Evolutionary conservation across 1,140 invertebrate genomes (phyloP), one percentile per base, ranked within the genome.

Genomic region (Oreohelix idahoensis): DNA sequence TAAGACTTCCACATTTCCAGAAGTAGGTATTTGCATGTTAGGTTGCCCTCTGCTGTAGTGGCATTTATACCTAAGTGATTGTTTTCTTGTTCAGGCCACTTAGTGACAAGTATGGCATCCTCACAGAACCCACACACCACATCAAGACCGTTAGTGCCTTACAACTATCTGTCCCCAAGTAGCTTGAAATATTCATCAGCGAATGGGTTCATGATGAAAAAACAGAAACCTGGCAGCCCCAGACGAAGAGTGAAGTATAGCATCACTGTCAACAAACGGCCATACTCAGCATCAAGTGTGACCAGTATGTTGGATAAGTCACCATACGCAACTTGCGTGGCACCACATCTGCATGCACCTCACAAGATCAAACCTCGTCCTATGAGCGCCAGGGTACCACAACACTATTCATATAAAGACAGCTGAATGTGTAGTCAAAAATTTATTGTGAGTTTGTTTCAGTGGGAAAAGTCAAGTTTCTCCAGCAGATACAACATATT

Each of bases 281-380:
- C 90, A n/a, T 89, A 87, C 70, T 90, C 89, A 10, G 89, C 89
- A 0, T 89, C 89, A 32, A 86, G 87, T 20, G 87, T 84, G 36
- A 85, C 85, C 17, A 71, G 35, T 20, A 87, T 88, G 78, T 74
- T 90, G 45, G 85, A 90, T 49, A 88, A 87, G 36, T 90, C 89
- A 83, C 90, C 90, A 0, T 91, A 91, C 81, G 85, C 90, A 81
- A 87, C 88, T 38, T 85, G 87, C 35, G 86, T 89, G 42, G 86
- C 87, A 15, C 87, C 87, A 20, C 86, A 86, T 23, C 42, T 82
- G 8, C 77, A 84, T 36, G 42, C 49, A 38, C 71, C 78, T 13
- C 69, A 73, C 58, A 70, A 79, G 32, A 69, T 83, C 1, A 51
- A 69, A 11, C 79, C 58, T 39, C 38, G 86, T 45, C 86, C 86